Evolutionary conservation across 2,113 vertebrate species (phyloP), one percentile per base, ranked within the genome.

Genomic region (Rhipidura dahli): DNA sequence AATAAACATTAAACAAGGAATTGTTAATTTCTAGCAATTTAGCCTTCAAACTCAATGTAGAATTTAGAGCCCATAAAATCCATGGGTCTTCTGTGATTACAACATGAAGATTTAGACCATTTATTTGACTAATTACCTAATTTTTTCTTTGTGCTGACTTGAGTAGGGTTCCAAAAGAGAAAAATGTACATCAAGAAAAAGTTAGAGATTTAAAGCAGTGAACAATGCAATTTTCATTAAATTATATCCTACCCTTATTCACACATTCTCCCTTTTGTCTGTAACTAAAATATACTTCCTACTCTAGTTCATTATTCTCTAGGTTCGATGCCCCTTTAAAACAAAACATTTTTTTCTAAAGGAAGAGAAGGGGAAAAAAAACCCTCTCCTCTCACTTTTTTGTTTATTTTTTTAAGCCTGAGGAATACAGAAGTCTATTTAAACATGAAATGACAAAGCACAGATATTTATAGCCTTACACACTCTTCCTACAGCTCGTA

Each of bases 331-430:
- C 15, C 20, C 45, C 28, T 68, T 81, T 51, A 65, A 83, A 85
- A 51, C 5, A 77, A 76, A 2, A 10, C 1, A 2, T 40, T 44
- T 66, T n/a, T 81, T 90, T 9, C 27, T 86, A 81, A 83, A 83
- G 28, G 26, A 69, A 93, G 15, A 49, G 5, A 19, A 31, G 5
- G 6, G 7, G 8, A 0, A 2, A 15, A 26, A 64, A 59, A 17
- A 3, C 3, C 5, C 4, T 19, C 2, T 4, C 3, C 5, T 6
- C 3, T 3, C 8, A 10, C 6, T 3, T 10, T 10, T 2, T 31
- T 5, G 16, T n/a, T 45, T 27, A 14, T 57, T 57, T 60, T 60
- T 54, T 60, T 27, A 61, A 45, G 13, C 18, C 9, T 16, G 7
- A 56, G 24, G 8, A 87, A 73, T n/a, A 45, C 1, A 47, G 64